These are phyloP conservation scores for Pangasianodon hypophthalmus DNA, from an alignment of 2,113 vertebrate genomes.

Conservation along the genomic window DNA sequence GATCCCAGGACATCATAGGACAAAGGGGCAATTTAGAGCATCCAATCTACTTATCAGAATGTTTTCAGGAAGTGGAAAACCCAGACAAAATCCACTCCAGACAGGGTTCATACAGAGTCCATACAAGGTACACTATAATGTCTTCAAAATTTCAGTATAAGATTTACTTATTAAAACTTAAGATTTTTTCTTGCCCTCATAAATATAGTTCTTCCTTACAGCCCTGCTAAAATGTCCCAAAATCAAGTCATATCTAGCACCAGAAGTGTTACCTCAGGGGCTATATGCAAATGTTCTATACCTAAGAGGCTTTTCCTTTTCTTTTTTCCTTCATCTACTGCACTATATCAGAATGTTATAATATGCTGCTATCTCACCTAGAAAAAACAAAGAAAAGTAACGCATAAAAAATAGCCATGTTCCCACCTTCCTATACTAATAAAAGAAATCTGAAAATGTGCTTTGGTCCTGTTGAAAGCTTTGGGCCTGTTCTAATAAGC, in stretches of 20 bases:
- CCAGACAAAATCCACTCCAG: not conserved
- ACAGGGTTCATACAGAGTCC: not conserved
- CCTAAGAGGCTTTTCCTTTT: constrained; percentile 13
- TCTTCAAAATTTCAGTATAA: not conserved
- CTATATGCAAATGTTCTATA: constrained; percentile 4
- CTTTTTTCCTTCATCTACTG: not conserved
- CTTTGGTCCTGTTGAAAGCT: constrained; percentile 35
- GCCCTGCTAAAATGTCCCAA: not conserved
- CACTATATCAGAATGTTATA: constrained; percentile 13
- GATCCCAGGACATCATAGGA: not conserved
- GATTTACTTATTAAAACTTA: not conserved
- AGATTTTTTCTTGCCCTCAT: not conserved
- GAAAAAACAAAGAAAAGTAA: not conserved
- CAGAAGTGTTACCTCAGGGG: not conserved
- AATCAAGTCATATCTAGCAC: not conserved
- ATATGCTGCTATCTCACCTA: constrained; percentile 8
- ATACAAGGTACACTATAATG: not conserved
- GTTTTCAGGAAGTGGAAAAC: not conserved
- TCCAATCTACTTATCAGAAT: not conserved
- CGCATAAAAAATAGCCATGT: constrained; percentile 6
- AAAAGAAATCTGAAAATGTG: constrained; percentile 34
- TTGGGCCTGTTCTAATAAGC: constrained; percentile 38
- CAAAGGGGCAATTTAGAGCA: not conserved
- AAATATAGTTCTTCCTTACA: not conserved
- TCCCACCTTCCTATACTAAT: not conserved